These are phyloP conservation scores for Sanderia malayensis DNA, from an alignment of 30 jellyfish, hydroid and myxozoan genomes.

Conservation along the genomic window DNA sequence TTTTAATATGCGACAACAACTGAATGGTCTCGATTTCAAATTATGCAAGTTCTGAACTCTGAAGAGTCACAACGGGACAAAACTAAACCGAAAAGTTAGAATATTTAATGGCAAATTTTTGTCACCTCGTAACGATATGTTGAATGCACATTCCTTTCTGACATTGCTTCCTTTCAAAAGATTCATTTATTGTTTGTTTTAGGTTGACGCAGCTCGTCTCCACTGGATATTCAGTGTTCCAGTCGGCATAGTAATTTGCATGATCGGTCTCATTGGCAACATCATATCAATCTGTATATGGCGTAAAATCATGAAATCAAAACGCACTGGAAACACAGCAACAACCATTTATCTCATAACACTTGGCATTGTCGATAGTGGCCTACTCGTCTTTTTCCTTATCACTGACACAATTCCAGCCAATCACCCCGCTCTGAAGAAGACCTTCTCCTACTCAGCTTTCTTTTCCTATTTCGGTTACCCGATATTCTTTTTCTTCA, in stretches of 20 bases:
- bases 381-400: conserved; percentile 75
- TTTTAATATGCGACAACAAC: too few species aligned
- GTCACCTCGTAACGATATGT: too few species aligned
- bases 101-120: too few species aligned
- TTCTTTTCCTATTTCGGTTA: conserved; percentile 67
- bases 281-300: conserved; percentile 63
- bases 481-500: conserved; percentile 75
- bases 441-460: conserved; percentile 60
- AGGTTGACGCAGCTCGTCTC: conserved; percentile 47
- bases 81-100: too few species aligned
- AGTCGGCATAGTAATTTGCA: conserved; percentile 66
- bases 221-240: conserved; percentile 95
- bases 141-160: too few species aligned
- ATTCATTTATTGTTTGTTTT: too few species aligned
- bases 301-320: conserved; percentile 58
- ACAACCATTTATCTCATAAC: conserved; percentile 68
- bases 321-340: conserved; percentile 55
- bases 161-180: too few species aligned
- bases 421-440: conserved; percentile 39
- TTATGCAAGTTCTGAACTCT: too few species aligned
- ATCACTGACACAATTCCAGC: conserved; percentile 62
- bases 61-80: too few species aligned
- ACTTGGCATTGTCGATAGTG: conserved; percentile 81
- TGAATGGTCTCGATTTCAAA: too few species aligned
- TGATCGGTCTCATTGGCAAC: conserved; percentile 76